Evolutionary conservation across 2,888 invertebrate genomes (phyloP).

Genomic region (Boloria euphrosyne): DNA sequence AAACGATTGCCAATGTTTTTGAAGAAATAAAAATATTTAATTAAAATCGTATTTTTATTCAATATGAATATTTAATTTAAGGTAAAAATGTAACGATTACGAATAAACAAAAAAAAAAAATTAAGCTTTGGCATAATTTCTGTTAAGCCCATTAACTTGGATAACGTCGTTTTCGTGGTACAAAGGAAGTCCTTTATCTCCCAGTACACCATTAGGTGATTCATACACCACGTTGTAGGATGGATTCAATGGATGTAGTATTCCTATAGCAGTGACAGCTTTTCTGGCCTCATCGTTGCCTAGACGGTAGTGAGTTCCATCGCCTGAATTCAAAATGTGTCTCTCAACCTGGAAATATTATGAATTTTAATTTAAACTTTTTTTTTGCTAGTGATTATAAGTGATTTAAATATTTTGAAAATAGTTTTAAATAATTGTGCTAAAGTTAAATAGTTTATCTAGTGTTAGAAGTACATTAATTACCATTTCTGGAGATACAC

Average conservation of each 20-base stretch:
- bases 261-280: conserved; percentile 59
- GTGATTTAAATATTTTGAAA: too few relatives aligned
- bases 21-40: neutral
- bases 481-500: conserved; percentile 67
- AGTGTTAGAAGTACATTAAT: too few relatives aligned
- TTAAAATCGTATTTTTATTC: too few relatives aligned
- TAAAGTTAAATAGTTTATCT: too few relatives aligned
- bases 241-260: conserved; percentile 70
- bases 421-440: too few relatives aligned
- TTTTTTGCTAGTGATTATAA: neutral
- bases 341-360: conserved; percentile 70
- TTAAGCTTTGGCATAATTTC: conserved; percentile 31
- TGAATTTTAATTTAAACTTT: neutral
- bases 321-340: conserved; percentile 84
- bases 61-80: too few relatives aligned
- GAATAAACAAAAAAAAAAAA: neutral
- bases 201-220: conserved; percentile 55
- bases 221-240: conserved; percentile 57
- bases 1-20: conserved; percentile 72
- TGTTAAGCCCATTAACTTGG: conserved; percentile 40
- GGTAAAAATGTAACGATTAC: too few relatives aligned
- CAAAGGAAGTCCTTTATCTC: conserved; percentile 62
- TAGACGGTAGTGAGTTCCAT: conserved; percentile 83
- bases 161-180: conserved; percentile 63
- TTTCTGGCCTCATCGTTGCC: conserved; percentile 62